Base-by-base conservation (phyloP, 2,888 invertebrate genomes). In the Drosophila maculinotata region DNA sequence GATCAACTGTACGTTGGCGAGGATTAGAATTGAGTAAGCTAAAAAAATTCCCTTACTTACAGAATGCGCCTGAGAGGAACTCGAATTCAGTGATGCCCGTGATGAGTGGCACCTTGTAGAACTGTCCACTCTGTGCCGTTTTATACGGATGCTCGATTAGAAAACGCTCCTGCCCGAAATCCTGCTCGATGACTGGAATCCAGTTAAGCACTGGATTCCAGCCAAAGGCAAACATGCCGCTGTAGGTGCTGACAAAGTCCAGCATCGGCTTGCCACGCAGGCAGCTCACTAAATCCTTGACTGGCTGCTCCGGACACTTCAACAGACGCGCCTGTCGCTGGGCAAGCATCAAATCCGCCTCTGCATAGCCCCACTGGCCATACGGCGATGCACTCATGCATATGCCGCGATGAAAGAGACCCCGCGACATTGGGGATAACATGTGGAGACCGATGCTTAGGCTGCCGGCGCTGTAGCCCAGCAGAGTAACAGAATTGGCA, bases 401-500 rank as follows among this genome's bases (percentile, higher is more conserved):
- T 23, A 95, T 94, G 0, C 92, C 95, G 48, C 93, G 93, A 84
- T 95, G 95, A 90, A 95, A 95, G 0, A 96, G 90, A 38, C 94
- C 94, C 89, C 92, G 92, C 0, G 94, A 93, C 93, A 95, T 93
- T 0, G 95, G 94, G 0, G 95, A 95, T 7, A 94, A 89, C 92
- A 94, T 92, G 51, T 93, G 93, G 52, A 93, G 76, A 48, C 92
- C 91, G 15, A 93, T 92, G 52, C 93, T 93, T 10, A 89, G 76
- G 3, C 92, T 91, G 0, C 93, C 93, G 0, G 93, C 93, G 71
- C 93, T 93, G 84, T 93, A 93, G 0, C 95, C 95, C 1, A 93
- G 84, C 30, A 95, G 91, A 0, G 95, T 95, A 0, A 95, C 94
- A 0, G 90, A 90, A 45, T 92, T 90, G 0, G 94, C 93, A 89